A percentile compares a stretch with the other conserved stretches of the same genome.
Evolutionary conservation across 2,888 invertebrate genomes (phyloP).

Genomic region (Blera fallax): DNA sequence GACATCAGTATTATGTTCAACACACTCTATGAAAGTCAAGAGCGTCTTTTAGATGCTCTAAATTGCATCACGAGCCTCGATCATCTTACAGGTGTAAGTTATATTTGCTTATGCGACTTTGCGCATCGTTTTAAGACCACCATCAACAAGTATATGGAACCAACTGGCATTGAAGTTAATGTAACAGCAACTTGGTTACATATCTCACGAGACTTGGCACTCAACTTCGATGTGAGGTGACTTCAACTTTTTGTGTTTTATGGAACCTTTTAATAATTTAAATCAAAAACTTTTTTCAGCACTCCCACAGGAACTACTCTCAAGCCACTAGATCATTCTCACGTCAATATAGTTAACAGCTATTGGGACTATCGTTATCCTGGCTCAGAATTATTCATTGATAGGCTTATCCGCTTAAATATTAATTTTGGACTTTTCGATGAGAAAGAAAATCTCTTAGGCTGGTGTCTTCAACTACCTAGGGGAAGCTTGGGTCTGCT

Average conservation of each 20-base stretch:
- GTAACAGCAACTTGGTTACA: conserved; percentile 73
- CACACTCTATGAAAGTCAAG: conserved; percentile 74
- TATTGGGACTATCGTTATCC: conserved; percentile 72
- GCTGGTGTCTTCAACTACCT: conserved; percentile 71
- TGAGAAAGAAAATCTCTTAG: conserved; percentile 61
- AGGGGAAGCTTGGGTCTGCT: conserved; percentile 68
- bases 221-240: conserved; percentile 75
- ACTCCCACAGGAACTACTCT: conserved; percentile 17
- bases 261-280: neutral
- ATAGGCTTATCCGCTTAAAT: conserved; percentile 64
- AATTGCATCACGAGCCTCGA: conserved; percentile 68
- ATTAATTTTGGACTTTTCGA: conserved; percentile 70
- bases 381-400: conserved; percentile 66
- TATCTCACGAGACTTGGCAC: conserved; percentile 72
- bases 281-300: conserved; percentile 60
- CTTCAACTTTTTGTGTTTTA: conserved; percentile 8
- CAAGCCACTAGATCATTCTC: neutral
- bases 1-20: conserved; percentile 70
- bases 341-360: conserved; percentile 62
- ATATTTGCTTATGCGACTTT: conserved; percentile 57
- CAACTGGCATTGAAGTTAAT: neutral
- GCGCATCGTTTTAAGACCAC: conserved; percentile 68
- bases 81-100: neutral
- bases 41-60: conserved; percentile 74
- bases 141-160: neutral